phyloP scores from a whole-genome alignment of 1,140 invertebrate genomes.

The Bombus picipes region DNA sequence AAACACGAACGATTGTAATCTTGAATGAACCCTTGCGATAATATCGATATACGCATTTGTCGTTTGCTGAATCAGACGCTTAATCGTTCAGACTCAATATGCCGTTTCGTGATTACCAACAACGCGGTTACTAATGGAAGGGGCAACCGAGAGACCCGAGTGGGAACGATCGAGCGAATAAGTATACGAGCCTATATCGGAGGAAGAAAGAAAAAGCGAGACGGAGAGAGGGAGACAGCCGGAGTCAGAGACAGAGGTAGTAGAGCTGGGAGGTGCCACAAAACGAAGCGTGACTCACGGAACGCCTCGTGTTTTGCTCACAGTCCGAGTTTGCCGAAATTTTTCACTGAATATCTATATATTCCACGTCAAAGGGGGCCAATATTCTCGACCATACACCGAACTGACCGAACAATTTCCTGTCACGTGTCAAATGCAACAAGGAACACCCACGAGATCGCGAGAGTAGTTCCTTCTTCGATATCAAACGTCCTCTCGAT shows the following conservation, averaged over 20 bases:
- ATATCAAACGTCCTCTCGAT: not conserved
- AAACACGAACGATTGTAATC: not conserved
- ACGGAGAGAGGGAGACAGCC: not conserved
- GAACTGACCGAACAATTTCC: not conserved
- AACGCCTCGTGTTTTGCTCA: constrained; percentile 48
- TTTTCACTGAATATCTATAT: not conserved
- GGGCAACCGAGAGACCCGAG: not conserved
- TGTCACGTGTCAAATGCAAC: constrained; percentile 16
- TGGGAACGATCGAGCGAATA: not conserved
- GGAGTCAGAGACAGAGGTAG: constrained; percentile 7
- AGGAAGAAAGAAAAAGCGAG: constrained; percentile 20
- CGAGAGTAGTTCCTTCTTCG: not conserved
- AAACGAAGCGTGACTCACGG: constrained; percentile 52
- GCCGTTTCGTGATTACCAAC: constrained; percentile 48
- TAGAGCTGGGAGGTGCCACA: constrained; percentile 31
- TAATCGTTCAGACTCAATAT: constrained; percentile 1
- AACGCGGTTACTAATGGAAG: constrained; percentile 31
- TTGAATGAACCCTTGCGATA: constrained; percentile 18
- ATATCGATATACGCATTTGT: constrained; percentile 24
- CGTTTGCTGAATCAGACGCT: constrained; percentile 26
- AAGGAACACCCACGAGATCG: constrained; percentile 3
- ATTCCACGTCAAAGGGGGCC: not conserved
- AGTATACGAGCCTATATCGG: not conserved
- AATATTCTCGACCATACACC: not conserved
- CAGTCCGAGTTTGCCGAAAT: constrained; percentile 22